phyloP scores from a whole-genome alignment of 2,888 invertebrate genomes.

The Luperina testacea region DNA sequence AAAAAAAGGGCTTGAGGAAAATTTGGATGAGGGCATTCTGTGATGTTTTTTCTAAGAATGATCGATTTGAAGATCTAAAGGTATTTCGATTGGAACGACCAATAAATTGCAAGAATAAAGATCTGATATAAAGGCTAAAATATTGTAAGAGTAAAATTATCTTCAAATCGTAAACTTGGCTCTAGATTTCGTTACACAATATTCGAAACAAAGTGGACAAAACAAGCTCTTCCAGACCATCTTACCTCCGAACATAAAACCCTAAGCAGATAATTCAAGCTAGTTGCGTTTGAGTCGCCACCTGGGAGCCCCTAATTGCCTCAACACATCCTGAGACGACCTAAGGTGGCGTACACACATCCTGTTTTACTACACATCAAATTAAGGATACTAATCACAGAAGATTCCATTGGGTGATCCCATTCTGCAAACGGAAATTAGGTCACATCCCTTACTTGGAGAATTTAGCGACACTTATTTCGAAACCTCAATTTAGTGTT shows the following conservation, averaged over 20 bases:
- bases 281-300: constrained; percentile 83
- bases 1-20: too few relatives aligned
- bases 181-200: neutral
- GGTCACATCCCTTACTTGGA: constrained; percentile 47
- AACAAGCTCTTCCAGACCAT: constrained; percentile 62
- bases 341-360: constrained; percentile 67
- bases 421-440: constrained; percentile 60
- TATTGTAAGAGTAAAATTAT: neutral
- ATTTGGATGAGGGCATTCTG: fast-evolving
- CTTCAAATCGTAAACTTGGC: neutral
- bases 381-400: constrained; percentile 70
- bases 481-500: constrained; percentile 58
- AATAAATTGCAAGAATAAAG: neutral
- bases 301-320: constrained; percentile 86
- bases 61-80: constrained; percentile 5
- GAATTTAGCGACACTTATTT: constrained; percentile 55
- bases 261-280: constrained; percentile 86
- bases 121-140: neutral
- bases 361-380: constrained; percentile 71
- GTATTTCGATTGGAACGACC: too few relatives aligned
- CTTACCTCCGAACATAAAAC: constrained; percentile 72
- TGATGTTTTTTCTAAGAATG: neutral
- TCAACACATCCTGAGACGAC: constrained; percentile 73
- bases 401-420: constrained; percentile 52
- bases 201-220: neutral